Percentiles rank a stretch among this genome's conserved stretches.
phyloP scores from a whole-genome alignment of 1,140 invertebrate species.

The Colletes latitarsis region DNA sequence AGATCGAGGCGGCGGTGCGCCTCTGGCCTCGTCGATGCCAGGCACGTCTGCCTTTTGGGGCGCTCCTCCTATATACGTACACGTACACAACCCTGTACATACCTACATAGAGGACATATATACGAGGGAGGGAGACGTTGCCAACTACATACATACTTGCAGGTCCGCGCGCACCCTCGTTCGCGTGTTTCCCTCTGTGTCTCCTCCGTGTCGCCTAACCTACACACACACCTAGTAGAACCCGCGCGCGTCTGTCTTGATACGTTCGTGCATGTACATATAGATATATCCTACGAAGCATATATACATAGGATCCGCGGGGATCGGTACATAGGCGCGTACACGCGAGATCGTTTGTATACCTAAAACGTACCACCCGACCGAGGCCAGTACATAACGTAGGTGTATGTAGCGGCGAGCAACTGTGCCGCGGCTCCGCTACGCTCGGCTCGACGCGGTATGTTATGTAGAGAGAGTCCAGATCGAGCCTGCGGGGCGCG shows the following conservation, averaged over 20 bases:
- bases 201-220: not conserved
- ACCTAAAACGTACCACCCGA: conserved; percentile 41
- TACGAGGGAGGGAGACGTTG: conserved; percentile 8
- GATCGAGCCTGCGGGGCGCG: conserved; percentile 37
- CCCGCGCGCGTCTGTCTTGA: not conserved
- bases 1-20: conserved; percentile 65
- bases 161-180: conserved; percentile 31
- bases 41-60: conserved; percentile 79
- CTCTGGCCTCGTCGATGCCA: conserved; percentile 76
- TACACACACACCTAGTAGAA: not conserved
- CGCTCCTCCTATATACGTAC: conserved; percentile 55
- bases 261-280: conserved; percentile 3
- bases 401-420: conserved; percentile 33
- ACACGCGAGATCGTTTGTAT: conserved; percentile 36
- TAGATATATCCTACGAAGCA: no score
- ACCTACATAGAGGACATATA: conserved; percentile 33
- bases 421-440: conserved; percentile 44
- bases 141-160: conserved; percentile 30
- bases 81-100: conserved; percentile 31
- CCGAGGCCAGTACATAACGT: conserved; percentile 48
- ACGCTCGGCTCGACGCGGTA: conserved; percentile 32
- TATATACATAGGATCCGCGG: conserved; percentile 25
- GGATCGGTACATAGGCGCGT: conserved; percentile 32
- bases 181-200: not conserved
- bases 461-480: conserved; percentile 38